Base-by-base conservation (phyloP, 2,888 invertebrate genomes). In the Caradrina clavipalpis region DNA sequence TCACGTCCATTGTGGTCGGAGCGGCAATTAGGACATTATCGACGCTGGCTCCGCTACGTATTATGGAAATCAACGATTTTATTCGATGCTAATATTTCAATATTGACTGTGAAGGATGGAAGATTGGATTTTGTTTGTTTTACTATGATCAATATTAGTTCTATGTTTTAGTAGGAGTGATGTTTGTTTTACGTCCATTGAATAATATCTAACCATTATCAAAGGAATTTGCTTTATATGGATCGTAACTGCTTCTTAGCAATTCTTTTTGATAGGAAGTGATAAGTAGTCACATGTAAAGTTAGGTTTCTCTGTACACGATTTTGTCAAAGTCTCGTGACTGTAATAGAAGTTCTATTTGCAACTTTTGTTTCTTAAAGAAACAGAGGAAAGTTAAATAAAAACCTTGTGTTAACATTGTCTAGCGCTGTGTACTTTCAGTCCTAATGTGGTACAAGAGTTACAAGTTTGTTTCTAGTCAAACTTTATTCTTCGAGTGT, bases 21-120 rank as follows among this genome's bases (percentile, higher is more conserved):
- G 50, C 54, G 54, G 64, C 74, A 83, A 83, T 83, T 81, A 81
- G 82, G 54, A 71, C 66, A 71, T 81, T 78, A 78, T 81, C 67
- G 84, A 47, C 62, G 51, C 26, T 42, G 53, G 67, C 72, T 39
- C 22, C 21, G 26, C 66, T 64, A 39, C 71, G 22, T 69, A 53
- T 62, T 69, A 78, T 55, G 69, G 42, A 67, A 78, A 74, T 71
- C 61, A 62, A 69, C 21, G 57, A 67, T 62, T 83, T 70, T 55
- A 61, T 62, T 65, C 55, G 15, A 65, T 62, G 65, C 56, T 69
- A 65, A 70, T 70, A 70, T 59, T 62, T 53, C 35, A 55, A 71
- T 56, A 58, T 62, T 53, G 49, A 56, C 42, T 54, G 53, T 51
- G 31, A 4, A 39, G n/a, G 39, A 55, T 49, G 21, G 15, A n/a